phyloP scores from a whole-genome alignment of 2,888 invertebrate genomes.

The Troilus luridus region DNA sequence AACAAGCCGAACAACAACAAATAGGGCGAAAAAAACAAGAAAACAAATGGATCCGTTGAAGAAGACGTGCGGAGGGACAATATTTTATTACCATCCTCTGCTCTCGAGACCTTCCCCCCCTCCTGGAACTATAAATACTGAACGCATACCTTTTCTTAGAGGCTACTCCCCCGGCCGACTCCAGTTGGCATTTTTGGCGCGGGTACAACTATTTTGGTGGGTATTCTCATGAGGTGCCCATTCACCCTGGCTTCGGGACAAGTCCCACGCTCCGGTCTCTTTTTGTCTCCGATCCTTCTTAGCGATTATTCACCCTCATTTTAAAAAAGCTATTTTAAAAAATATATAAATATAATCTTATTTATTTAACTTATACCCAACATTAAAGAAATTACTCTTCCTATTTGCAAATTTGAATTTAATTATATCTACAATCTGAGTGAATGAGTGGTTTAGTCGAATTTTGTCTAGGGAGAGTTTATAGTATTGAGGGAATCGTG shows the following conservation, averaged over 20 bases:
- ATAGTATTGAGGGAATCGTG: too few relatives aligned
- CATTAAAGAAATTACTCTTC: too few relatives aligned
- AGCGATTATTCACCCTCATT: neutral
- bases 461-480: too few relatives aligned
- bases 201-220: slow-evolving; percentile 55
- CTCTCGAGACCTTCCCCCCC: too few relatives aligned
- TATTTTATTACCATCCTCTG: neutral
- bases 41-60: slow-evolving; percentile 8
- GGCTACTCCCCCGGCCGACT: slow-evolving; percentile 25
- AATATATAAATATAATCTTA: too few relatives aligned
- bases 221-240: slow-evolving; percentile 47
- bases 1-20: slow-evolving; percentile 4
- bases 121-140: slow-evolving; percentile 38
- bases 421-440: too few relatives aligned
- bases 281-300: neutral
- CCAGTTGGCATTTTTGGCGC: slow-evolving; percentile 51
- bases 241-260: slow-evolving; percentile 53
- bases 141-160: slow-evolving; percentile 36
- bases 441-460: too few relatives aligned
- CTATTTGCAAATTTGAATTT: too few relatives aligned
- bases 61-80: neutral
- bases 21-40: neutral
- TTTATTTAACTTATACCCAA: too few relatives aligned
- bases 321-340: neutral
- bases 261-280: slow-evolving; percentile 35